Percentiles rank a stretch among this genome's conserved stretches.
These are phyloP conservation scores for Taeniopygia guttata DNA, from an alignment of 2,797 vertebrate species.

Conservation along the genomic window DNA sequence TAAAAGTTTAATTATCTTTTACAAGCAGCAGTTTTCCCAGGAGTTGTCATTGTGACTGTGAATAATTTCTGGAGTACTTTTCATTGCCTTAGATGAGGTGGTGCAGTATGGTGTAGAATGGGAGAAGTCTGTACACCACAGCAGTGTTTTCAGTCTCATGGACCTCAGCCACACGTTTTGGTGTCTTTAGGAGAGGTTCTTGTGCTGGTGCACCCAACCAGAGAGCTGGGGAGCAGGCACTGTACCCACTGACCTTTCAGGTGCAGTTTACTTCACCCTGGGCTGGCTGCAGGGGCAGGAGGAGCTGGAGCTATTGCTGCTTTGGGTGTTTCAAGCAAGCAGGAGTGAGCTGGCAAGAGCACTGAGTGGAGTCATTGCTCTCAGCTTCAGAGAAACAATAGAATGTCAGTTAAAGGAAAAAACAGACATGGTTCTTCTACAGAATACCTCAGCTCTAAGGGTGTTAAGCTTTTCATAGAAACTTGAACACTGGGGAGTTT, in stretches of 20 bases:
- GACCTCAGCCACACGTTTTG: background rate
- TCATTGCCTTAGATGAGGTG: background rate
- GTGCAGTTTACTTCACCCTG: too few species aligned
- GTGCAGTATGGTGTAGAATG: background rate
- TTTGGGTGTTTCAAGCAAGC: background rate
- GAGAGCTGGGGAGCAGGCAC: background rate
- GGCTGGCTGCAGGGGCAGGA: background rate
- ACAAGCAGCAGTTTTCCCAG: conserved; percentile 10
- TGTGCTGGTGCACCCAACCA: fast-evolving
- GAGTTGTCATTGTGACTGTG: background rate
- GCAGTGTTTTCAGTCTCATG: fast-evolving
- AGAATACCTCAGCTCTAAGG: background rate
- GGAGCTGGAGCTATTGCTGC: background rate
- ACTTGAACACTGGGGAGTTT: background rate
- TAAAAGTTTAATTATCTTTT: conserved; percentile 31
- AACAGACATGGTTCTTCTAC: background rate
- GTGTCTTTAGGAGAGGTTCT: background rate
- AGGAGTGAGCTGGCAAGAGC: background rate
- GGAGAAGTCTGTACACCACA: background rate
- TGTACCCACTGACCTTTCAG: background rate
- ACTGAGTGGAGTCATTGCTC: background rate
- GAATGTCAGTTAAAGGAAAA: background rate
- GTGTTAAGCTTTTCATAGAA: background rate
- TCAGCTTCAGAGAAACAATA: background rate
- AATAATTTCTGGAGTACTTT: background rate